Evolutionary conservation across 2,888 invertebrate species (phyloP).

Genomic region (Melikaiella ostensackeni): DNA sequence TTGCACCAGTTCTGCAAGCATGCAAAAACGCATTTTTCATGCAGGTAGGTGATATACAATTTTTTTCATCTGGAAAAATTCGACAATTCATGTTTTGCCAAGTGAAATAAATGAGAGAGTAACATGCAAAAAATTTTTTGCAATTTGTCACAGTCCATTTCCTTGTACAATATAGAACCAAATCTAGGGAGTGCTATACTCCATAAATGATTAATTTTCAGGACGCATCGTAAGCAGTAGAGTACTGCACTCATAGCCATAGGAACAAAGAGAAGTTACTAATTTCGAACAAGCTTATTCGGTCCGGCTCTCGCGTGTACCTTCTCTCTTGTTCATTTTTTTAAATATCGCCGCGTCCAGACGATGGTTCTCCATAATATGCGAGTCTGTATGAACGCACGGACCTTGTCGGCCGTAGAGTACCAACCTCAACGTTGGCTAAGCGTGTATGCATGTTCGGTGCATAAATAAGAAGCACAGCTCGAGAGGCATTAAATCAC

Average conservation of each 20-base stretch:
- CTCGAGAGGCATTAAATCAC: conserved; percentile 75
- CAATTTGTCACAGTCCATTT: no score
- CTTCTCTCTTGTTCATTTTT: conserved; percentile 48
- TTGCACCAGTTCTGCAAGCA: no score
- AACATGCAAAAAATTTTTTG: no score
- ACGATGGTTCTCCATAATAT: conserved; percentile 63
- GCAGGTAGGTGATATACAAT: no score
- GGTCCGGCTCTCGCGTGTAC: conserved; percentile 61
- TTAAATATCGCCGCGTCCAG: conserved; percentile 64
- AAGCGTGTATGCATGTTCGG: conserved; percentile 73
- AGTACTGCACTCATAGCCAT: conserved; percentile 3
- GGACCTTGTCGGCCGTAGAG: conserved; percentile 63
- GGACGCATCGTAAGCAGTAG: not conserved
- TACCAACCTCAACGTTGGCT: conserved; percentile 67
- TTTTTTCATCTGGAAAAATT: no score
- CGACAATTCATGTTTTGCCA: no score
- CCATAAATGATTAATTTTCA: conserved; percentile 4
- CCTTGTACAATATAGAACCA: not conserved
- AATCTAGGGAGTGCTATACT: not conserved
- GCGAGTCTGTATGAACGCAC: conserved; percentile 64
- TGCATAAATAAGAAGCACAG: conserved; percentile 75
- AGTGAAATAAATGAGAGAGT: no score
- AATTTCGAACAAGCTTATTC: conserved; percentile 70
- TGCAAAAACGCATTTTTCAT: no score
- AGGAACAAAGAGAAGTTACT: conserved; percentile 66